A percentile compares a stretch with the other conserved stretches of the same genome.
Evolutionary conservation across 2,113 vertebrate genomes (phyloP).

Genomic region (Chlorocebus sabaeus): DNA sequence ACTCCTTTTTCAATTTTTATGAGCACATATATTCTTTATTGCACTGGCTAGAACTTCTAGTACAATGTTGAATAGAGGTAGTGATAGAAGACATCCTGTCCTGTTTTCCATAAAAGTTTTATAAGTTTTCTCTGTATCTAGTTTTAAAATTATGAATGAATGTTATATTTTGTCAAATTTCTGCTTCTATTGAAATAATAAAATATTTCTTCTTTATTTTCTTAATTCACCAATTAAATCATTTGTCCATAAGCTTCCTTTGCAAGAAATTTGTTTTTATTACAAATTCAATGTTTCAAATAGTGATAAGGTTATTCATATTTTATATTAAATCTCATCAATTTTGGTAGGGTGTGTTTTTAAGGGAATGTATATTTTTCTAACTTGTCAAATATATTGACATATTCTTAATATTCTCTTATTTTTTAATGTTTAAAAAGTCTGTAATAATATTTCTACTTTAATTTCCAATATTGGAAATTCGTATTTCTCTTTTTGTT

Average conservation of each 20-base stretch:
- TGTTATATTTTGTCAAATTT: constrained; percentile 20
- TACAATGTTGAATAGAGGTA: background rate
- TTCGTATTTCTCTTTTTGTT: background rate
- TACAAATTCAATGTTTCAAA: background rate
- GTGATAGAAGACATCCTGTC: background rate
- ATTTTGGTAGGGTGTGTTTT: background rate
- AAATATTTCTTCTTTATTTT: background rate
- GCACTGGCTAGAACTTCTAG: background rate
- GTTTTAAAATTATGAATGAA: constrained; percentile 14
- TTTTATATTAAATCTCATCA: background rate
- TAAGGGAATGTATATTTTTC: background rate
- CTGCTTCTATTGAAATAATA: background rate
- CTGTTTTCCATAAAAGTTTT: background rate
- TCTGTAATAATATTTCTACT: background rate
- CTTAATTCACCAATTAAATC: background rate
- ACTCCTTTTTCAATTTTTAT: background rate
- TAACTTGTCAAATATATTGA: background rate
- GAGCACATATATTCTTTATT: background rate
- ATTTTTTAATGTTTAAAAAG: background rate
- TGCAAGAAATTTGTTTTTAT: background rate
- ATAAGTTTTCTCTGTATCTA: background rate
- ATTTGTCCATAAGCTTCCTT: background rate
- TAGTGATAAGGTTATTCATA: background rate
- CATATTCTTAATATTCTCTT: background rate
- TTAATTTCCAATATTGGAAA: background rate